Percentiles rank a stretch among this genome's conserved stretches.
Evolutionary conservation across 2,113 vertebrate species (phyloP).

Genomic region (Nothoprocta perdicaria): DNA sequence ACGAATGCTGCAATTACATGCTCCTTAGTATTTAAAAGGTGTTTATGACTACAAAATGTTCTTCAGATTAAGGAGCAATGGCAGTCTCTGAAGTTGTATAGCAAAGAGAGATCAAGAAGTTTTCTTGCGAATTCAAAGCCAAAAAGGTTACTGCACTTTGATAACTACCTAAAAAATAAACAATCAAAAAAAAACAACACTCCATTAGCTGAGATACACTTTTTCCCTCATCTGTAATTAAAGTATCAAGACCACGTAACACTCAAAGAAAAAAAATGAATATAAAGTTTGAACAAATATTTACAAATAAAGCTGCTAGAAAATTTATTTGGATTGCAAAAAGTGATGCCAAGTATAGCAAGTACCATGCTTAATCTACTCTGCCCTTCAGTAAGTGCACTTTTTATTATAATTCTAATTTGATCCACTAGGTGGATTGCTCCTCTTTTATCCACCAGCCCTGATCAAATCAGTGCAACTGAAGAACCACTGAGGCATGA

Average conservation of each 20-base stretch:
- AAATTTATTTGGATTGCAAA: neutral
- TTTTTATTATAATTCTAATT: conserved; percentile 62
- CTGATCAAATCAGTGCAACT: conserved; percentile 47
- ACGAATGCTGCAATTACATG: neutral
- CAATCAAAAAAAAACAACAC: neutral
- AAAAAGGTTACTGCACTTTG: neutral
- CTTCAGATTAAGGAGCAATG: neutral
- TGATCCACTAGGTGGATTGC: conserved; percentile 27
- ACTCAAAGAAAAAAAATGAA: neutral
- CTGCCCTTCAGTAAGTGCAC: conserved; percentile 33
- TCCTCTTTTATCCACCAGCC: conserved; percentile 30
- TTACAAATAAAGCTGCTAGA: neutral
- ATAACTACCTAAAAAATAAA: neutral
- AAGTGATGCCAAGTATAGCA: neutral
- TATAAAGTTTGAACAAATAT: neutral
- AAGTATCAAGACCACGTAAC: neutral
- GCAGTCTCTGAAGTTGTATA: neutral
- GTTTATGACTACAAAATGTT: neutral
- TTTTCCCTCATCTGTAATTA: neutral
- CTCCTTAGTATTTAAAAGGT: neutral
- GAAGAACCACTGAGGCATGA: conserved; percentile 64
- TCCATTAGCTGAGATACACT: neutral
- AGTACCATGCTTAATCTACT: neutral
- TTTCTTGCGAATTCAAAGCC: neutral
- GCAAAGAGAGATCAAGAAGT: neutral